Evolutionary conservation across 64 coral and sea anemone genomes (phyloP).

Genomic region (Montipora cactus): DNA sequence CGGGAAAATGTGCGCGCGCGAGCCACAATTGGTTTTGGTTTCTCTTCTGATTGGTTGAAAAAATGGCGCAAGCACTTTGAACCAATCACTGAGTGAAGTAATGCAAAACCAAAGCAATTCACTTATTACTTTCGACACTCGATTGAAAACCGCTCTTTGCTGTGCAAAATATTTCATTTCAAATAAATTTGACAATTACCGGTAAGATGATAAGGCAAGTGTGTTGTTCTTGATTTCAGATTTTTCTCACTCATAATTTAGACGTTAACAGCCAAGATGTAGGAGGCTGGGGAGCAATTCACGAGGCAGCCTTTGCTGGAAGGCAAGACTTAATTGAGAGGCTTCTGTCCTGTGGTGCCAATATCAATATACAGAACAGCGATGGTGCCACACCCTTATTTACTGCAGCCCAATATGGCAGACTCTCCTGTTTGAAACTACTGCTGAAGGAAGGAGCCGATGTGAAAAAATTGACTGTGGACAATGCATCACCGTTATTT

Average conservation of each 20-base stretch:
- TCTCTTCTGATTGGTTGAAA: too few species aligned
- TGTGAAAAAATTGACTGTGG: constrained; percentile 58
- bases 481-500: constrained; percentile 76
- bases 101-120: too few species aligned
- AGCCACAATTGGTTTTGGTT: too few species aligned
- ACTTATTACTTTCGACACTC: too few species aligned
- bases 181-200: too few species aligned
- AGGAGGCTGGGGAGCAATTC: constrained; percentile 84
- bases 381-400: constrained; percentile 84
- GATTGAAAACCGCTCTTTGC: too few species aligned
- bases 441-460: constrained; percentile 62
- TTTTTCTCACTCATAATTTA: constrained; percentile 51
- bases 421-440: constrained; percentile 46
- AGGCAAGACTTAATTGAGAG: constrained; percentile 15
- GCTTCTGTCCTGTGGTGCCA: constrained; percentile 47
- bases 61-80: too few species aligned
- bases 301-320: constrained; percentile 84
- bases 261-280: constrained; percentile 70
- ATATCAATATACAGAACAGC: constrained; percentile 70
- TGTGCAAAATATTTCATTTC: too few species aligned
- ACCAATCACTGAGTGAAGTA: too few species aligned
- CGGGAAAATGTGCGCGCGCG: too few species aligned
- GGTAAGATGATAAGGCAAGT: too few species aligned
- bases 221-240: constrained; percentile 40
- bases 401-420: constrained; percentile 81